Evolutionary conservation across 2,888 invertebrate genomes (phyloP).

Genomic region (Drosophila bunnanda): DNA sequence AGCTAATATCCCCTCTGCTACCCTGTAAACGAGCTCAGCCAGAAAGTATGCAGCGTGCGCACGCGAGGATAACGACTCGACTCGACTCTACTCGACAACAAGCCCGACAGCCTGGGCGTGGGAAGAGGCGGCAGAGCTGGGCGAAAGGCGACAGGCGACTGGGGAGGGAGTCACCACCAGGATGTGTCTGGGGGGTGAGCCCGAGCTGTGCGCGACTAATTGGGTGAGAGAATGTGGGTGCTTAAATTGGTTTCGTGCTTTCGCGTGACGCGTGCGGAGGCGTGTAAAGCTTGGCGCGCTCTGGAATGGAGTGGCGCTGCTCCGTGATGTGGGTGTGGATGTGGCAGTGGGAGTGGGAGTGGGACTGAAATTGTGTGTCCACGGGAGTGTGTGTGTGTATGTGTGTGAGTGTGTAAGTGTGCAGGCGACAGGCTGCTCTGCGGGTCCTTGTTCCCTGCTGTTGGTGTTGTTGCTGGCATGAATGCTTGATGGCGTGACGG

Average conservation of each 20-base stretch:
- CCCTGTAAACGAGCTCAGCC: slow-evolving; percentile 25
- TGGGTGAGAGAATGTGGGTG: slow-evolving; percentile 83
- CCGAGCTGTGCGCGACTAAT: slow-evolving; percentile 81
- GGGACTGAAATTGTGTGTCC: slow-evolving; percentile 28
- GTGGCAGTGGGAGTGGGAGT: slow-evolving; percentile 10
- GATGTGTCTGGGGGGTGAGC: slow-evolving; percentile 37
- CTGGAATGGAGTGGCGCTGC: slow-evolving; percentile 19
- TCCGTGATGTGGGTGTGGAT: slow-evolving; percentile 35
- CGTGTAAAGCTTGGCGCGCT: slow-evolving; percentile 66
- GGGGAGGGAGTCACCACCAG: slow-evolving; percentile 25
- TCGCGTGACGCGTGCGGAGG: slow-evolving; percentile 77
- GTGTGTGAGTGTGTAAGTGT: slow-evolving; percentile 46
- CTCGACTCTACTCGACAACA: slow-evolving; percentile 48
- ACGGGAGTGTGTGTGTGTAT: slow-evolving; percentile 21
- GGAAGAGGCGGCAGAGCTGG: slow-evolving; percentile 17
- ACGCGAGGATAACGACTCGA: slow-evolving; percentile 77
- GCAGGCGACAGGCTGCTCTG: slow-evolving; percentile 51
- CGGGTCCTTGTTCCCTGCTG: slow-evolving; percentile 17
- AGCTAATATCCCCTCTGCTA: not conserved
- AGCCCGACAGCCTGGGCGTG: slow-evolving; percentile 44
- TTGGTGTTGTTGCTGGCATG: slow-evolving; percentile 60
- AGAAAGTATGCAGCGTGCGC: slow-evolving; percentile 73
- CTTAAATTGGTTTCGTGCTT: slow-evolving; percentile 81
- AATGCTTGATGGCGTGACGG: slow-evolving; percentile 79
- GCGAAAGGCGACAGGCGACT: slow-evolving; percentile 17